These are phyloP conservation scores for Sprattus sprattus DNA, from an alignment of 2,113 vertebrate genomes.

Conservation along the genomic window DNA sequence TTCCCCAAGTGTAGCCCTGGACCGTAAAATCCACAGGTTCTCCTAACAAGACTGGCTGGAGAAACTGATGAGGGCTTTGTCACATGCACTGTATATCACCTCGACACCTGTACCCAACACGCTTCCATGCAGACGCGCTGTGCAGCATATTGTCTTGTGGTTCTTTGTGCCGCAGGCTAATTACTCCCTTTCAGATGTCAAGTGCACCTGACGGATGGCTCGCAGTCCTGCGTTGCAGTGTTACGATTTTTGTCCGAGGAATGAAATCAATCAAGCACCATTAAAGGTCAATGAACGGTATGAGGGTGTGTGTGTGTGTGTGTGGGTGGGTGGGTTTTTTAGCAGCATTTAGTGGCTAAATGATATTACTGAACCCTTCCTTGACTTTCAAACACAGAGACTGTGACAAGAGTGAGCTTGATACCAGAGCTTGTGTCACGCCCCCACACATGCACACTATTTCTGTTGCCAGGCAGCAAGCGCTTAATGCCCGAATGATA, in stretches of 20 bases:
- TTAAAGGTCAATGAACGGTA: slow-evolving; percentile 5
- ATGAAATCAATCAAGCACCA: slow-evolving; percentile 7
- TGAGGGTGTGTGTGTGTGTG: neutral
- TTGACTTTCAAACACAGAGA: slow-evolving; percentile 2
- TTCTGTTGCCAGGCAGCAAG: slow-evolving; percentile 44
- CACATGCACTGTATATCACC: slow-evolving; percentile 2
- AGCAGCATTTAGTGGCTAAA: slow-evolving; percentile 1
- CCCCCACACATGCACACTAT: slow-evolving; percentile 37
- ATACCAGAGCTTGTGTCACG: slow-evolving; percentile 34
- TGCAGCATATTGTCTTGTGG: neutral
- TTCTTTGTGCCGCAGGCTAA: neutral
- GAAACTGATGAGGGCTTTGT: neutral
- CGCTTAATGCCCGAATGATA: slow-evolving; percentile 36
- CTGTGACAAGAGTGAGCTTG: slow-evolving; percentile 25
- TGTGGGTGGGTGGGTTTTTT: neutral
- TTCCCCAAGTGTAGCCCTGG: neutral
- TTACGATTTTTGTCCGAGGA: neutral
- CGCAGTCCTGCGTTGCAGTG: neutral
- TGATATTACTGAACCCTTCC: neutral
- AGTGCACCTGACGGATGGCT: slow-evolving; percentile 13
- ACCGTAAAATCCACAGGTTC: neutral
- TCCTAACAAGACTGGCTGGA: neutral
- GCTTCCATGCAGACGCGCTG: neutral
- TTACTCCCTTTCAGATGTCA: slow-evolving; percentile 15
- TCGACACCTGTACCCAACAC: neutral